These are phyloP conservation scores for Alitta virens DNA, from an alignment of 2,888 invertebrate genomes.

Conservation along the genomic window DNA sequence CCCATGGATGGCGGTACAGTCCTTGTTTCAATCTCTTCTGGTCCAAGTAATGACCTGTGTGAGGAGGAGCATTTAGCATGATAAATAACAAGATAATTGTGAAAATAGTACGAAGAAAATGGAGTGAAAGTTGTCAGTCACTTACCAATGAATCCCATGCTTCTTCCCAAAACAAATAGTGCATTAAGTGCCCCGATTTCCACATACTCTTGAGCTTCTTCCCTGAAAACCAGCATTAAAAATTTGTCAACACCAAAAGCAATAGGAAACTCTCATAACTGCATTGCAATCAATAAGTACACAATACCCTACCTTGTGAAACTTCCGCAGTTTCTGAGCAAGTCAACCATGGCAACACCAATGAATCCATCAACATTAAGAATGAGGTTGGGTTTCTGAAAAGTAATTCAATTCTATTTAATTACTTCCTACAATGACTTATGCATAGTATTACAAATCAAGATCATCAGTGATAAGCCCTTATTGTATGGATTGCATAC, in stretches of 20 bases:
- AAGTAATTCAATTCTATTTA: conserved; percentile 4
- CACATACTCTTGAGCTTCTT: conserved; percentile 44
- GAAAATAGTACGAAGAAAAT: too few relatives aligned
- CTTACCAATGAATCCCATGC: conserved; percentile 93
- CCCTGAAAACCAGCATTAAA: conserved; percentile 26
- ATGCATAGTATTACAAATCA: too few relatives aligned
- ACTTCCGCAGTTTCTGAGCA: conserved; percentile 88
- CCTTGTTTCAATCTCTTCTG: conserved; percentile 98
- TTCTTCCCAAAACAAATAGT: conserved; percentile 94
- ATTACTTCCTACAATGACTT: too few relatives aligned
- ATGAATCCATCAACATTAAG: conserved; percentile 99
- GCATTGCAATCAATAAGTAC: not conserved
- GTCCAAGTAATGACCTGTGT: conserved; percentile 88
- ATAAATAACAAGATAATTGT: too few relatives aligned
- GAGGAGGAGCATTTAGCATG: not conserved
- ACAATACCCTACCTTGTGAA: conserved; percentile 73
- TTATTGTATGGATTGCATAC: conserved; percentile 37
- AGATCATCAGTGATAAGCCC: too few relatives aligned
- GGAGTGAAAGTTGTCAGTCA: not conserved
- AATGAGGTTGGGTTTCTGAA: conserved; percentile 94
- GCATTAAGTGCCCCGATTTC: conserved; percentile 99
- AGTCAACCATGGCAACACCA: conserved; percentile 94
- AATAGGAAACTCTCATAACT: too few relatives aligned
- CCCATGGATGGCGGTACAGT: conserved; percentile 99
- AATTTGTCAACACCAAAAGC: not conserved